phyloP scores from a whole-genome alignment of 2,113 vertebrate genomes.

The Toxostoma redivivum region DNA sequence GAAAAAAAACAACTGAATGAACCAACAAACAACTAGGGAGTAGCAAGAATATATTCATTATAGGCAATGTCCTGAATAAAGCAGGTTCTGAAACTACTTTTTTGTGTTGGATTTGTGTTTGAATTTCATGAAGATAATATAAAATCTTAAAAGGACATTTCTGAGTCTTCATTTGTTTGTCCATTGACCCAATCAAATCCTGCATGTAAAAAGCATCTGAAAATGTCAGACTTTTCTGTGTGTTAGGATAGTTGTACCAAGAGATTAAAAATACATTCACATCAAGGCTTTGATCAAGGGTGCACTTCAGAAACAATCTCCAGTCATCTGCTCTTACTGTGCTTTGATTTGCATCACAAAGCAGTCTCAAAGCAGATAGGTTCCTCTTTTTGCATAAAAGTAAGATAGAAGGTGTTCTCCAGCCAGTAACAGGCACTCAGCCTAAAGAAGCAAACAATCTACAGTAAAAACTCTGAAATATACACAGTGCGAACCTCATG shows the following conservation, averaged over 20 bases:
- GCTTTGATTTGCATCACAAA: neutral
- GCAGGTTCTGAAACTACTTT: neutral
- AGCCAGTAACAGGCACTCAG: neutral
- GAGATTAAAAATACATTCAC: neutral
- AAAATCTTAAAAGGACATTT: neutral
- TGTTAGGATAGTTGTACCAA: neutral
- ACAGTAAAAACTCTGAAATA: neutral
- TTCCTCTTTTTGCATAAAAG: neutral
- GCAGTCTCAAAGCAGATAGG: neutral
- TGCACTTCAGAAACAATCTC: neutral
- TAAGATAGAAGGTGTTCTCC: neutral
- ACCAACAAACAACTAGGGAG: rapidly evolving
- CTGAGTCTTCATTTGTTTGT: neutral
- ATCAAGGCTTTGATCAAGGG: neutral
- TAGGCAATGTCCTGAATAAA: neutral
- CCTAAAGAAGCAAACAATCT: neutral
- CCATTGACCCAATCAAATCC: neutral
- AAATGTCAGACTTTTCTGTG: neutral
- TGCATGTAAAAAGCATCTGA: neutral
- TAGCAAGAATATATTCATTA: neutral
- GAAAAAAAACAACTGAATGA: neutral
- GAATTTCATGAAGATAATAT: neutral
- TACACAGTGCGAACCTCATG: rapidly evolving
- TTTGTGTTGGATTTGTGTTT: neutral
- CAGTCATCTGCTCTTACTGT: neutral